These are phyloP conservation scores for Xanthia icteritia DNA, from an alignment of 2,888 invertebrate genomes.

Conservation along the genomic window DNA sequence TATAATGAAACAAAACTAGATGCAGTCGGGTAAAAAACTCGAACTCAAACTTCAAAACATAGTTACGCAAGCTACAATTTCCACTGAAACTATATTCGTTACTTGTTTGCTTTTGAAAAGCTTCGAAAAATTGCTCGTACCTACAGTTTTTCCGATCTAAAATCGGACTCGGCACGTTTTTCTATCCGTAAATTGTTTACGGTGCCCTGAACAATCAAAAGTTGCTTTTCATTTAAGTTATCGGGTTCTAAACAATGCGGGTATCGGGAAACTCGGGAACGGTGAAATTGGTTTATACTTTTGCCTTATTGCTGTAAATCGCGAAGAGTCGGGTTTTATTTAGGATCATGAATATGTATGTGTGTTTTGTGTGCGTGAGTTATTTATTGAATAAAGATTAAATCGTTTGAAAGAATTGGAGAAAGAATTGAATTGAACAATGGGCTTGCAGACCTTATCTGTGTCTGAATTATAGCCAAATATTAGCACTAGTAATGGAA, in stretches of 20 bases:
- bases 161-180: slow-evolving; percentile 50
- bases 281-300: slow-evolving; percentile 81
- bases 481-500: neutral
- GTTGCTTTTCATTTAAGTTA: slow-evolving; percentile 85
- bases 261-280: slow-evolving; percentile 70
- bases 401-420: slow-evolving; percentile 40
- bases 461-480: neutral
- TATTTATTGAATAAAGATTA: slow-evolving; percentile 55
- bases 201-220: slow-evolving; percentile 79
- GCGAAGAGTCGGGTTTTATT: slow-evolving; percentile 67
- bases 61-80: slow-evolving; percentile 42
- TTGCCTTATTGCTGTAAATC: slow-evolving; percentile 78
- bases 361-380: slow-evolving; percentile 37
- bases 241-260: slow-evolving; percentile 77
- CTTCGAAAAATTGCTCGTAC: slow-evolving; percentile 66
- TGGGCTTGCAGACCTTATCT: neutral
- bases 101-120: slow-evolving; percentile 69
- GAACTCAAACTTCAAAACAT: slow-evolving; percentile 19
- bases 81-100: slow-evolving; percentile 64
- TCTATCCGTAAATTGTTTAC: slow-evolving; percentile 69
- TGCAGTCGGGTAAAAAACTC: neutral
- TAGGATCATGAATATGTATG: slow-evolving; percentile 50
- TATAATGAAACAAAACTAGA: slow-evolving; percentile 8
- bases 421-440: slow-evolving; percentile 36
- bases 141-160: slow-evolving; percentile 63